phyloP scores from a whole-genome alignment of 2,888 invertebrate species.

The Caenorhabditis sp. region DNA sequence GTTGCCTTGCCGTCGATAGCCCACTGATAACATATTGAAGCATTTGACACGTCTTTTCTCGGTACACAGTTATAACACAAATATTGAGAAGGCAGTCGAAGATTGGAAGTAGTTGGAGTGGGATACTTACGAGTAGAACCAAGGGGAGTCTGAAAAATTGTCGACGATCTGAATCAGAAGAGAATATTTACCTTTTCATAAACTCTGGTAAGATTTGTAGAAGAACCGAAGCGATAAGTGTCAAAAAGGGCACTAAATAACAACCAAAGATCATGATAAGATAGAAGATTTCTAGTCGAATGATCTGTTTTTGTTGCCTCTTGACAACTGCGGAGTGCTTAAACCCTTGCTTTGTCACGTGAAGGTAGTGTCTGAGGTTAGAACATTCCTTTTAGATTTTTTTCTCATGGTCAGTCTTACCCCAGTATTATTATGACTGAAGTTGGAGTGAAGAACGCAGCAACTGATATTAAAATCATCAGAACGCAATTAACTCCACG shows the following conservation, averaged over 20 bases:
- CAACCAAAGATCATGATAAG: conserved; percentile 20
- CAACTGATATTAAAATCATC: neutral
- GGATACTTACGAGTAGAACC: conserved; percentile 6
- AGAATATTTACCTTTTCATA: neutral
- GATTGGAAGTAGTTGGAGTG: conserved; percentile 28
- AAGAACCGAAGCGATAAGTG: neutral
- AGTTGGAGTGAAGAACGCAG: neutral
- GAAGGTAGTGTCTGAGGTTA: conserved; percentile 11
- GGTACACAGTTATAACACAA: neutral
- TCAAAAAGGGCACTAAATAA: neutral
- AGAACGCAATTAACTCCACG: neutral
- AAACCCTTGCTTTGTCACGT: neutral
- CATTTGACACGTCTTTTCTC: neutral
- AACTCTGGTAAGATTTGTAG: neutral
- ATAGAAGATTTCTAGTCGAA: conserved; percentile 19
- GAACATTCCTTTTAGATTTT: neutral
- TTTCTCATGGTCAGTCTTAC: neutral
- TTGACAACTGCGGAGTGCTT: neutral
- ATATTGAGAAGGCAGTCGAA: conserved; percentile 27
- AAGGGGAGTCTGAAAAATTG: conserved; percentile 24
- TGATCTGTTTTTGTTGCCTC: conserved; percentile 24
- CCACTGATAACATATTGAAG: neutral
- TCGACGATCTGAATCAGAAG: neutral
- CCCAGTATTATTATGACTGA: neutral
- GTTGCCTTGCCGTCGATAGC: neutral